Evolutionary conservation across 2,113 vertebrate species (phyloP), one percentile per base, ranked within the genome.

Genomic region (Apistogramma diplotaenia): DNA sequence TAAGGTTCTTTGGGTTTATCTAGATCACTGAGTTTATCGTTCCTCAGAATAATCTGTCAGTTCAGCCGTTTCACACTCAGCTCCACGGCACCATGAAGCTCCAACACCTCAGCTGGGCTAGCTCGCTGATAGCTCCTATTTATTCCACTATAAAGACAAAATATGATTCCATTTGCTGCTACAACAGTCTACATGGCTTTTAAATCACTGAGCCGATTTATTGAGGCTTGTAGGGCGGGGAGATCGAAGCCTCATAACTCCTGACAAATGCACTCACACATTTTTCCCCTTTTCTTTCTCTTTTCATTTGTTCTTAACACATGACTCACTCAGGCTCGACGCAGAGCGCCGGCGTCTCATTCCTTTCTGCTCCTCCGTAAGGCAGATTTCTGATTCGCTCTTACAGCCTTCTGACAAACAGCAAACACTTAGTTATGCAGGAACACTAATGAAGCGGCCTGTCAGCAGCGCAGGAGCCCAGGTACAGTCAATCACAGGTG

Each of bases 101-200:
- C 70, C 74, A 58, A 53, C 74, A 1, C 15, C 73, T 77, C 76
- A 54, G 61, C 78, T 81, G 80, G 70, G 87, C 72, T 56, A 78
- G 57, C 74, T 72, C 67, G 74, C 80, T 62, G 11, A 84, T 72
- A 35, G 56, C 46, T 65, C 55, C 83, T 87, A 71, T 87, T 85
- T 81, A 86, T 89, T 89, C 72, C 80, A 43, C 81, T 60, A 82
- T 67, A 84, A 85, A 92, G 79, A 70, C 49, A 8, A 89, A 87
- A 90, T 92, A 85, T 87, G 82, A 92, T 89, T 94, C 76, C 56
- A 86, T 91, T 91, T 84, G 88, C 78, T 74, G 85, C 49, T 79
- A 88, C 74, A 86, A 86, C 73, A 74, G 72, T 80, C 62, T 33
- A 83, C 81, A 78, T 58, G 76, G 83, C 82, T 88, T 90, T 89